These are phyloP conservation scores for Ornithorhynchus anatinus DNA, from an alignment of 2,113 vertebrate genomes.

Conservation along the genomic window DNA sequence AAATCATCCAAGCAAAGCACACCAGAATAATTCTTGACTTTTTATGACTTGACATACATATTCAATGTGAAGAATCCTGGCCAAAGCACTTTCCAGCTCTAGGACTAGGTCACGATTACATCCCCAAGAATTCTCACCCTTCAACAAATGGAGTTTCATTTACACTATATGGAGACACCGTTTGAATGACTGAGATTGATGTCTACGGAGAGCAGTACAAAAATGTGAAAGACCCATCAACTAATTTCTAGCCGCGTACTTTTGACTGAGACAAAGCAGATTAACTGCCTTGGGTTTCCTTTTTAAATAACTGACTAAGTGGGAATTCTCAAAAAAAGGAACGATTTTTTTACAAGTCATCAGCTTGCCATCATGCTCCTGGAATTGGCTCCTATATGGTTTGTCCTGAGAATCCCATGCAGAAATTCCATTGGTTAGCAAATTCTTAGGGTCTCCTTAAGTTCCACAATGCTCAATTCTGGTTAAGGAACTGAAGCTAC, in stretches of 20 bases:
- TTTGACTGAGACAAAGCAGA: constrained; percentile 63
- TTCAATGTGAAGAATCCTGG: constrained; percentile 48
- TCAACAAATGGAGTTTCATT: constrained; percentile 34
- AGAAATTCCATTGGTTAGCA: constrained; percentile 70
- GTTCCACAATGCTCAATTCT: constrained; percentile 59
- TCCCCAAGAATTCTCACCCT: too few relatives aligned
- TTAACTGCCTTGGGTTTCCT: constrained; percentile 61
- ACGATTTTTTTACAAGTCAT: constrained; percentile 48
- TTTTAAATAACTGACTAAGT: constrained; percentile 58
- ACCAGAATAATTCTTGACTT: constrained; percentile 43
- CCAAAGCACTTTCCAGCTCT: not conserved
- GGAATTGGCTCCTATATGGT: constrained; percentile 53
- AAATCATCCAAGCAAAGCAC: constrained; percentile 69
- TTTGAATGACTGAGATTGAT: constrained; percentile 53
- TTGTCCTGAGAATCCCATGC: constrained; percentile 48
- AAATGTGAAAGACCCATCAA: constrained; percentile 46
- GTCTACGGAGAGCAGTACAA: too few relatives aligned
- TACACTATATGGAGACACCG: constrained; percentile 47
- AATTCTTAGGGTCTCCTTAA: constrained; percentile 73
- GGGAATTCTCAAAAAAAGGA: constrained; percentile 65
- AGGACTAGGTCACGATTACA: too few relatives aligned
- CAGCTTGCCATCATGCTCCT: constrained; percentile 46
- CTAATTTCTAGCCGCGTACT: constrained; percentile 60
- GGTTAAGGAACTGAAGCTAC: constrained; percentile 67
- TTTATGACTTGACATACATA: constrained; percentile 58